Percentiles rank a stretch among this genome's conserved stretches.
phyloP scores from a whole-genome alignment of 1,140 invertebrate genomes.

The Brachionus asplanchnoidis region DNA sequence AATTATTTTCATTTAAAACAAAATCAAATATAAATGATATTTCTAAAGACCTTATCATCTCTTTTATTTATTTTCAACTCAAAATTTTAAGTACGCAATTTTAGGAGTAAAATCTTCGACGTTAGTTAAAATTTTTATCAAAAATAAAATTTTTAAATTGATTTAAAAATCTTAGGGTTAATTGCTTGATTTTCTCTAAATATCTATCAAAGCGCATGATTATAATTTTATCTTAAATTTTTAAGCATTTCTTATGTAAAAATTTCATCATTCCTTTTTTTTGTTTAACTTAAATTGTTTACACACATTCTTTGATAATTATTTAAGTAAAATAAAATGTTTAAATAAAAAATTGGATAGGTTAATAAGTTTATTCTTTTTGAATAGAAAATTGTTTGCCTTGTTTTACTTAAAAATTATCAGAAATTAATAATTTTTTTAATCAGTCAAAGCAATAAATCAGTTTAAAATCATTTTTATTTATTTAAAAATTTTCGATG shows the following conservation, averaged over 20 bases:
- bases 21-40: neutral
- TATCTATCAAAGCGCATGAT: neutral
- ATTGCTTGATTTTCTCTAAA: neutral
- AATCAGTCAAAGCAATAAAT: too few species aligned
- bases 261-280: neutral
- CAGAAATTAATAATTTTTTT: neutral
- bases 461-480: too few species aligned
- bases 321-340: neutral
- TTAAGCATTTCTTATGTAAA: neutral
- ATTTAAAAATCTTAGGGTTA: neutral
- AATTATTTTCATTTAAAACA: neutral
- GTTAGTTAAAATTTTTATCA: neutral
- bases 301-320: neutral
- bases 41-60: neutral
- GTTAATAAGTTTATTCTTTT: neutral
- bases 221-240: neutral
- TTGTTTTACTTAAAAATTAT: neutral
- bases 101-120: neutral
- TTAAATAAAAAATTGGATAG: neutral
- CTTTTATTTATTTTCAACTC: neutral
- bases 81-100: neutral
- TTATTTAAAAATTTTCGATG: too few species aligned
- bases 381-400: neutral
- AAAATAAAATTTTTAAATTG: neutral
- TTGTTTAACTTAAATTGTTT: neutral